Evolutionary conservation across 2,888 invertebrate species (phyloP).

Genomic region (Nomada ruficornis): DNA sequence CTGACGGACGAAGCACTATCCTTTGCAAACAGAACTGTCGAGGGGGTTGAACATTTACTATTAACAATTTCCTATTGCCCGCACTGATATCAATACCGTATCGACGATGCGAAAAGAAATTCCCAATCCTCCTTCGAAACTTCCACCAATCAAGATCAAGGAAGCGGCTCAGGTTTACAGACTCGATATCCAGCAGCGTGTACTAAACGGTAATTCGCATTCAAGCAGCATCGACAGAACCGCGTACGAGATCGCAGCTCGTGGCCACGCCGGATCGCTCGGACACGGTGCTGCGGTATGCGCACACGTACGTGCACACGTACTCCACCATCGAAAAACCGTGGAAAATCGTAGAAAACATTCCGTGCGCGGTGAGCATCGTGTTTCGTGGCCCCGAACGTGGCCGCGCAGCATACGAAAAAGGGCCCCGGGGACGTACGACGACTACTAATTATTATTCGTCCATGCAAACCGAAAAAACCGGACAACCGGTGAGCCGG

Average conservation of each 20-base stretch:
- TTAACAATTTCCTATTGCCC: too few relatives aligned
- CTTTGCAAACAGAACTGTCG: too few relatives aligned
- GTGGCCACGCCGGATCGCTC: conserved; percentile 20
- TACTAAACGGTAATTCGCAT: conserved; percentile 67
- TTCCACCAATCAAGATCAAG: conserved; percentile 39
- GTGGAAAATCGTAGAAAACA: conserved; percentile 67
- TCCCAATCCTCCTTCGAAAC: not conserved
- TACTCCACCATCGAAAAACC: conserved; percentile 56
- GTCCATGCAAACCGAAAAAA: conserved; percentile 52
- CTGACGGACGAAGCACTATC: too few relatives aligned
- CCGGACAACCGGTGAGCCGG: not conserved
- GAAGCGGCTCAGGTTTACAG: conserved; percentile 39
- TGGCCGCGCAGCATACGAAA: conserved; percentile 77
- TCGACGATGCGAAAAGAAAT: not conserved
- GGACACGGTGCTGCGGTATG: not conserved
- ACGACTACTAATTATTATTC: conserved; percentile 74
- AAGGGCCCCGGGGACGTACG: conserved; percentile 54
- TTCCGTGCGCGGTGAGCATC: conserved; percentile 55
- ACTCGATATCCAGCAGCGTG: conserved; percentile 4
- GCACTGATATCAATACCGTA: too few relatives aligned
- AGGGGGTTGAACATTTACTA: too few relatives aligned
- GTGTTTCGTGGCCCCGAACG: conserved; percentile 68
- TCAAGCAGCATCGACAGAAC: conserved; percentile 48
- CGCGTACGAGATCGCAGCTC: conserved; percentile 36
- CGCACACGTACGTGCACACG: not conserved